Evolutionary conservation across 1,140 invertebrate genomes (phyloP).

Genomic region (Zaprionus nigranus): DNA sequence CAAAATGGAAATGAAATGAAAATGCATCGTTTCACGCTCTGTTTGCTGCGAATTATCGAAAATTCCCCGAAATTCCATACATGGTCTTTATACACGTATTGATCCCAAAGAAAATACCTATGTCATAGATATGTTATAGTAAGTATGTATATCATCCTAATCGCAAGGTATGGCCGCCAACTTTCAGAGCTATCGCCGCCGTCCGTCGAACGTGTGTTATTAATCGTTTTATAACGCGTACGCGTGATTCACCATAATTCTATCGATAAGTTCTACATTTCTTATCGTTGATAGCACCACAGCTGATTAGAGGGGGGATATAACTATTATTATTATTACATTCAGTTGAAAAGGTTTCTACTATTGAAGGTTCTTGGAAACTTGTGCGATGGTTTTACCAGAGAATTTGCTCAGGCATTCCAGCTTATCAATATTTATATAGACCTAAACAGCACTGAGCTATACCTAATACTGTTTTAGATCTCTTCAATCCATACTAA

Average conservation of each 20-base stretch:
- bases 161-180: neutral
- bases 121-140: neutral
- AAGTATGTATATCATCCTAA: conserved; percentile 8
- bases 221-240: conserved; percentile 9
- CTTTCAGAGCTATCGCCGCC: neutral
- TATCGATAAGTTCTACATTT: neutral
- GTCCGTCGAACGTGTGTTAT: neutral
- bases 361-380: neutral
- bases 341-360: neutral
- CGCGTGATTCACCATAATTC: conserved; percentile 18
- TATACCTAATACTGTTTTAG: neutral
- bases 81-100: too few relatives aligned
- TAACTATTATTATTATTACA: neutral
- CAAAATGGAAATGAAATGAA: conserved; percentile 71
- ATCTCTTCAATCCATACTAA: neutral
- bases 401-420: neutral
- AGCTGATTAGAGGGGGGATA: neutral
- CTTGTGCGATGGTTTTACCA: neutral
- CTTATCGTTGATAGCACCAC: conserved; percentile 4
- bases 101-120: neutral
- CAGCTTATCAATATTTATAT: neutral
- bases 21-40: conserved; percentile 74
- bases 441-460: neutral
- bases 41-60: conserved; percentile 38
- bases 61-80: conserved; percentile 13